phyloP scores from a whole-genome alignment of 2,113 vertebrate species.

The Oncorhynchus keta region DNA sequence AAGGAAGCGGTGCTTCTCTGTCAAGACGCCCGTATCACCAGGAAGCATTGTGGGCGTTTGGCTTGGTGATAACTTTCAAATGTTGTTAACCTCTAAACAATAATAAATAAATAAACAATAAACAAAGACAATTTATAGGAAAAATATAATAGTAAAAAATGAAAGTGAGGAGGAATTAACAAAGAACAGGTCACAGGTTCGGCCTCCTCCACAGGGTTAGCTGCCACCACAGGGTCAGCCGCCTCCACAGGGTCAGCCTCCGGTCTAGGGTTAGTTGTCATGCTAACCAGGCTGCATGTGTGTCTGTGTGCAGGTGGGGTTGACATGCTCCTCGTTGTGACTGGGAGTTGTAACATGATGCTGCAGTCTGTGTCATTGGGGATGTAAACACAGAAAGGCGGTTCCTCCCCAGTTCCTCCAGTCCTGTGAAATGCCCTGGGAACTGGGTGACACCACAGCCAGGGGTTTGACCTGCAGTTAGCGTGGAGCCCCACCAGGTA shows the following conservation, averaged over 20 bases:
- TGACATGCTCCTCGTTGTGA: conserved; percentile 1
- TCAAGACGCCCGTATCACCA: background rate
- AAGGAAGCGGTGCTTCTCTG: background rate
- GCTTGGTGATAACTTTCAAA: too few relatives aligned
- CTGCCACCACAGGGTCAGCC: too few relatives aligned
- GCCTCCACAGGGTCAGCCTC: too few relatives aligned
- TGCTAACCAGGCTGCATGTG: background rate
- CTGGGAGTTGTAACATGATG: background rate
- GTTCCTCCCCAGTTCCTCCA: background rate
- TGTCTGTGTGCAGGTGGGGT: conserved; percentile 6
- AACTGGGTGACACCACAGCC: conserved; percentile 55
- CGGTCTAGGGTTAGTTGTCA: background rate
- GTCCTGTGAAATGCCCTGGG: conserved; percentile 55
- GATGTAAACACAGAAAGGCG: conserved; percentile 30
- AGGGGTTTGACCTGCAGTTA: conserved; percentile 55
- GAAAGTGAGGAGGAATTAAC: background rate
- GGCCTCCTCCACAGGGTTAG: too few relatives aligned
- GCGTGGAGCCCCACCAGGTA: conserved; percentile 44
- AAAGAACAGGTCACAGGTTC: background rate
- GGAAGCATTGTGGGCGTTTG: background rate
- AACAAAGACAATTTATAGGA: too few relatives aligned
- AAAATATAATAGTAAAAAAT: background rate
- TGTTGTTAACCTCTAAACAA: too few relatives aligned
- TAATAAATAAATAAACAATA: too few relatives aligned
- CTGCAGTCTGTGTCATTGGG: too few relatives aligned